Percentiles rank a stretch among this genome's conserved stretches.
These are phyloP conservation scores for Clarias platycephalus DNA, from an alignment of 2,797 vertebrate genomes.

Conservation along the genomic window DNA sequence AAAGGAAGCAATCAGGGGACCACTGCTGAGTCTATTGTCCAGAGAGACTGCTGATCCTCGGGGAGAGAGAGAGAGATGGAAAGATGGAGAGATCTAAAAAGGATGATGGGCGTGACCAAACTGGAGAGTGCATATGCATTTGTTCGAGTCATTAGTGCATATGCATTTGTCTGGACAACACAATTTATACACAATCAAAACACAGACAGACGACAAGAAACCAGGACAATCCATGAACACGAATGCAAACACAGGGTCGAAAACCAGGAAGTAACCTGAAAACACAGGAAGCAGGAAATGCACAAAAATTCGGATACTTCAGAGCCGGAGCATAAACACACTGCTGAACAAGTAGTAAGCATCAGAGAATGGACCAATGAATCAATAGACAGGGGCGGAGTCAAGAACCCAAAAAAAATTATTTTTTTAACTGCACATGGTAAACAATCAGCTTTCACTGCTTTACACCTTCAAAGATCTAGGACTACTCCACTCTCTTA, in stretches of 20 bases:
- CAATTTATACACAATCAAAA: background rate
- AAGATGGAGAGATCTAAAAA: constrained; percentile 32
- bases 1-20: constrained; percentile 99
- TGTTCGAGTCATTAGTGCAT: constrained; percentile 15
- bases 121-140: constrained; percentile 25
- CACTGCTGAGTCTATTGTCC: constrained; percentile 98
- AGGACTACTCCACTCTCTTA: background rate
- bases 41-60: constrained; percentile 85
- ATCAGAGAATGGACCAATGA: background rate
- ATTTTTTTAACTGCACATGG: background rate
- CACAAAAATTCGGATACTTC: background rate
- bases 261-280: constrained; percentile 1
- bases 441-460: background rate
- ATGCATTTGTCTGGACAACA: constrained; percentile 14
- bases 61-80: constrained; percentile 61
- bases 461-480: background rate
- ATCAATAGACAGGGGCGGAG: background rate
- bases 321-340: background rate
- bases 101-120: constrained; percentile 26
- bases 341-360: too few species aligned
- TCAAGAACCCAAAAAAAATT: background rate
- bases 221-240: background rate
- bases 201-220: background rate
- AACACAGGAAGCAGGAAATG: background rate
- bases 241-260: background rate